Evolutionary conservation across 2,888 invertebrate species (phyloP).

Genomic region (Tipula helvola): DNA sequence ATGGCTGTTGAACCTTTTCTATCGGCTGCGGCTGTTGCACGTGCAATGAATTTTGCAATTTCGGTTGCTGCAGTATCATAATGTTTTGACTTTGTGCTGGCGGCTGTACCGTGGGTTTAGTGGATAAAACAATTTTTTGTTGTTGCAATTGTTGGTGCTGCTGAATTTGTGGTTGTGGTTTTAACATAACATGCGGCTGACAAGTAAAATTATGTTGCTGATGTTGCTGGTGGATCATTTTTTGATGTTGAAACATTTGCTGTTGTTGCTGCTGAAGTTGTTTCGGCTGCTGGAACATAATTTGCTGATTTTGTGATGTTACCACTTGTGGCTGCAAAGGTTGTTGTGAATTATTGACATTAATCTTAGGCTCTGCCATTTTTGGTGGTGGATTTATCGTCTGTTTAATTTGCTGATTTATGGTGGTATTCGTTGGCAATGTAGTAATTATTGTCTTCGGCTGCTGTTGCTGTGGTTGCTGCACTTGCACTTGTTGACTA

Average conservation of each 20-base stretch:
- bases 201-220: slow-evolving; percentile 17
- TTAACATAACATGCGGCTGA: slow-evolving; percentile 15
- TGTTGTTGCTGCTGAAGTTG: not conserved
- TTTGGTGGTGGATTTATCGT: not conserved
- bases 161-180: not conserved
- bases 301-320: slow-evolving; percentile 17
- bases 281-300: slow-evolving; percentile 8
- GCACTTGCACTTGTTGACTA: not conserved
- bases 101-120: not conserved
- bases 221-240: slow-evolving; percentile 12
- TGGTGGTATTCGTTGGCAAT: not conserved
- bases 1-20: not conserved
- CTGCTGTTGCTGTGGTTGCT: not conserved
- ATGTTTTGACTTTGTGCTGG: not conserved
- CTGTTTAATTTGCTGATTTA: not conserved
- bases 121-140: slow-evolving; percentile 11
- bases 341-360: slow-evolving; percentile 15
- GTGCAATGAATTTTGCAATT: slow-evolving; percentile 11
- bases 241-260: slow-evolving; percentile 8
- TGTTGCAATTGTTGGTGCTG: not conserved
- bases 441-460: not conserved
- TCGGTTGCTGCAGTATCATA: slow-evolving; percentile 11
- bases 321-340: slow-evolving; percentile 4
- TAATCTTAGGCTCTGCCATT: not conserved
- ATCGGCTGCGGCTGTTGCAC: not conserved